Evolutionary conservation across 2,797 vertebrate species (phyloP), one percentile per base, ranked within the genome.

Genomic region (Anas acuta): DNA sequence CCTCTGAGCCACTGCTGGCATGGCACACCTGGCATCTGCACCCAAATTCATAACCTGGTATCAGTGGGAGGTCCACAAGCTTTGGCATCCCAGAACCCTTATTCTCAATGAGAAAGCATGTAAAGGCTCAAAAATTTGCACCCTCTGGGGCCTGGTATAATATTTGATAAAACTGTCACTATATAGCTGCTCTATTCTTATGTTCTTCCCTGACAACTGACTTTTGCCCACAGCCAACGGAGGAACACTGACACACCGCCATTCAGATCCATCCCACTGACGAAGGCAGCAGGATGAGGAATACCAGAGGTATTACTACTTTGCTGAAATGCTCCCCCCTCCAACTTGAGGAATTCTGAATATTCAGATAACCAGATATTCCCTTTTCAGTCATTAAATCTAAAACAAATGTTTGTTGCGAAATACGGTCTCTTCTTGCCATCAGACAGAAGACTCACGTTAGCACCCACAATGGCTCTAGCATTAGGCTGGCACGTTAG

Each of bases 401-500:
- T 60, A 74, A 45, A 7, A 30, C 53, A 54, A 66, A 53, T 28
- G 67, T 30, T 61, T 62, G 49, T 9, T 84, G 66, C 45, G 66
- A 60, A 65, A 28, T 2, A 43, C 21, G 8, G 16, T 37, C 60
- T 88, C 28, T 7, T 32, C 53, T 65, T 65, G 62, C 21, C 41
- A 43, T 64, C 26, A 64, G 62, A 43, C 3, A 7, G 51, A 37
- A 14, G 7, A 37, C 37, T n/a, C 33, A 8, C 1, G 7, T 3
- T 3, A 62, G 53, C 75, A 79, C 28, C 41, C 57, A 7, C 61
- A 57, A 80, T 33, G 67, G 39, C 54, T 57, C 41, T 9, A 21
- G 61, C 4, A 0, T 3, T 8, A 56, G 26, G 32, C n/a, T 3
- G 28, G 49, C 35, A 5, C 0, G 4, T 26, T 15, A 43, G 37